A percentile compares a stretch with the other conserved stretches of the same genome.
Evolutionary conservation across 2,113 vertebrate species (phyloP).

Genomic region (Daphoenositta chrysoptera): DNA sequence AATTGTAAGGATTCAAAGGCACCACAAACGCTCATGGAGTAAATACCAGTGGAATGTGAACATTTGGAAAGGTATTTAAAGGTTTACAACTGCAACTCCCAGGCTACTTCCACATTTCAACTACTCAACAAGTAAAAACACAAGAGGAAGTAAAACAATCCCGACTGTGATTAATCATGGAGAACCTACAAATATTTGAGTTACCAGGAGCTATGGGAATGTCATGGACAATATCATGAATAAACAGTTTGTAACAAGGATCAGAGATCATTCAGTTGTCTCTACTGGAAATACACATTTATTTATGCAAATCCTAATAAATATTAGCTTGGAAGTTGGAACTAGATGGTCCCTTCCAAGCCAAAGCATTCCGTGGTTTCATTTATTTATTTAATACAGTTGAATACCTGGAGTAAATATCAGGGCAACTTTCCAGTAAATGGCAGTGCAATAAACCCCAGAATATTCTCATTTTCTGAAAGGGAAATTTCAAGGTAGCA

Average conservation of each 20-base stretch:
- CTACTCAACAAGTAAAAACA: not conserved
- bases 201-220: not conserved
- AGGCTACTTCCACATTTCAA: not conserved
- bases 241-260: not conserved
- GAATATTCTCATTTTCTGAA: not conserved
- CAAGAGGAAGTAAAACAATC: not conserved
- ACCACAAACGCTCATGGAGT: not conserved
- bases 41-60: not conserved
- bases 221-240: not conserved
- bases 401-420: not conserved
- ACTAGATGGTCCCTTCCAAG: not conserved
- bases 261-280: not conserved
- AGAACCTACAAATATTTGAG: not conserved
- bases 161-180: not conserved
- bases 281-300: not conserved
- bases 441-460: not conserved
- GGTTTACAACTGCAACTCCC: not conserved
- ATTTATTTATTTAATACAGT: not conserved
- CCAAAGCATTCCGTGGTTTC: not conserved
- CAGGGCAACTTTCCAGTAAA: not conserved
- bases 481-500: not conserved
- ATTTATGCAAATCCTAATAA: not conserved
- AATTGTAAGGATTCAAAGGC: not conserved
- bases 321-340: not conserved
- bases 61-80: not conserved